Base-by-base conservation (phyloP, 2,888 invertebrate genomes). In the Himalopsyche tibetana region DNA sequence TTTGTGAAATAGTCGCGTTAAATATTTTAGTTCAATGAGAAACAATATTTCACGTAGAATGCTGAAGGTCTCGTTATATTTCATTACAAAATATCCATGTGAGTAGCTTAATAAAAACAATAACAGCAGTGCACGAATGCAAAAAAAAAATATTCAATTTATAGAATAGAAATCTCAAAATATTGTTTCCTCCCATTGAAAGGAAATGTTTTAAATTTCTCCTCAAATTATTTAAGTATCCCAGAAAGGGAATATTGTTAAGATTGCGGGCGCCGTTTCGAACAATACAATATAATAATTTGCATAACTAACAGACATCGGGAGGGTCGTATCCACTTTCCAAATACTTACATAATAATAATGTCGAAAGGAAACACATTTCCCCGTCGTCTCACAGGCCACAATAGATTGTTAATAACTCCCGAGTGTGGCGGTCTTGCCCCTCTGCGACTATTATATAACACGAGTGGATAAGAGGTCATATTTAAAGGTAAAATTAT, bases 381-480 rank as follows among this genome's bases (percentile, higher is more conserved):
- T 86, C 74, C 69, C 84, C 79, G 85, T 82, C 38, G 38, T 83
- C 80, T 81, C 42, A 69, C 40, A 42, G 87, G 87, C 69, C 84
- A 88, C 88, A 88, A 88, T 88, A 85, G 88, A 88, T 88, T 88
- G 88, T 88, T 88, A 88, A 88, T 87, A 88, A 88, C 85, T 84
- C 87, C 82, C 81, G 55, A 85, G 86, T 86, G 84, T 82, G 55
- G 55, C n/a, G 12, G 51, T 45, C 55, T 3, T 9, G 42, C 82
- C 42, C 81, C 81, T 36, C 55, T 42, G 51, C 17, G 11, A 81
- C 38, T 19, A 38, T 81, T 28, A 81, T 81, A 81, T 17, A 40
- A 45, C 19, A 81, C 40, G 4, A 81, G n/a, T 81, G 81, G 17
- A 81, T 81, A 81, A 28, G 55, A 55, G 45, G 51, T 45, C n/a